Evolutionary conservation across 2,797 vertebrate genomes (phyloP).

Genomic region (Rhincodon typus): DNA sequence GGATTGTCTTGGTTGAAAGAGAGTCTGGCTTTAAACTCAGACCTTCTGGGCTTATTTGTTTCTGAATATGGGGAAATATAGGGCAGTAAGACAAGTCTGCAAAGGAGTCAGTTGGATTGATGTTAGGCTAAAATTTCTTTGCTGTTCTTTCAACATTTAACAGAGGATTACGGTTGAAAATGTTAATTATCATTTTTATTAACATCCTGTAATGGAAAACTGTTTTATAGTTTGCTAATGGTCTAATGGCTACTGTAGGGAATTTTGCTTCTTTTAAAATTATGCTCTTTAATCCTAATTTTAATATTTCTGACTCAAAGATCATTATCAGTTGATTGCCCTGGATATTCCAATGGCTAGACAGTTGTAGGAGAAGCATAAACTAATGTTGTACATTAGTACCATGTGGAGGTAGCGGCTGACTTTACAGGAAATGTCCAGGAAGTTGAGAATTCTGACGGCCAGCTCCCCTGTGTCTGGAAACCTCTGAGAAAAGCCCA

Average conservation of each 20-base stretch:
- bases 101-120: neutral
- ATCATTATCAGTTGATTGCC: neutral
- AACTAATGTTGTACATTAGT: too few species aligned
- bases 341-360: too few species aligned
- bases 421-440: too few species aligned
- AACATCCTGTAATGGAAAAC: neutral
- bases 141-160: neutral
- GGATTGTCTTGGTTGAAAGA: slow-evolving; percentile 27
- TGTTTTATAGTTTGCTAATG: neutral
- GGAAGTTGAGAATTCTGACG: too few species aligned
- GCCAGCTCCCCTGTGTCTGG: too few species aligned
- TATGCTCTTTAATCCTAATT: too few species aligned
- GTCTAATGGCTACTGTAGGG: neutral
- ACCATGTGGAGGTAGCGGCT: too few species aligned
- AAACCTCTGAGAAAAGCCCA: too few species aligned
- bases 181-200: neutral
- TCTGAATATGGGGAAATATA: neutral
- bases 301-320: too few species aligned
- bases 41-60: slow-evolving; percentile 11
- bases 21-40: slow-evolving; percentile 36
- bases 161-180: neutral
- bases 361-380: too few species aligned
- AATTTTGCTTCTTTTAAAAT: neutral
- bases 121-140: neutral
- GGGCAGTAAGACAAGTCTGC: neutral